Conservation (phyloP, 2,888 invertebrate species). For the Heteromurus nitidus region DNA sequence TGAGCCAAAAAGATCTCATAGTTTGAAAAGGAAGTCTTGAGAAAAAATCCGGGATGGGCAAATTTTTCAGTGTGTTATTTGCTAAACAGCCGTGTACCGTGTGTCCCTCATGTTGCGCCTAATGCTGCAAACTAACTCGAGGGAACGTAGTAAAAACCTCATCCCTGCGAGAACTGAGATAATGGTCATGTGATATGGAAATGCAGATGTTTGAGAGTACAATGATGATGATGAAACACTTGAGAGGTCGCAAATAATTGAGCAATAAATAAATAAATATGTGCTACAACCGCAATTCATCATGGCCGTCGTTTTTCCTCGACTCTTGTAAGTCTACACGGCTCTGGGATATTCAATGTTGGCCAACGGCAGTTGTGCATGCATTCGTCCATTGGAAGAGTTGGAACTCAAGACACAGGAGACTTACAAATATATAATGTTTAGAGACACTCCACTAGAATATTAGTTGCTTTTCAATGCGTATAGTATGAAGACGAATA, state of each 20-base stretch:
- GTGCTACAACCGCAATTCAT: slow-evolving; percentile 61
- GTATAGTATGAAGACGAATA: neutral
- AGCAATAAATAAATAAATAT: slow-evolving; percentile 68
- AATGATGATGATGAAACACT: slow-evolving; percentile 41
- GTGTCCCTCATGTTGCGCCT: neutral
- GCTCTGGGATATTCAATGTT: slow-evolving; percentile 15
- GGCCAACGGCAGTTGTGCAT: neutral
- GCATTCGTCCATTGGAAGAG: too few species aligned
- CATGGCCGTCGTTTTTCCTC: slow-evolving; percentile 34
- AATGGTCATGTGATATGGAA: neutral
- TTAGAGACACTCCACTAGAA: neutral
- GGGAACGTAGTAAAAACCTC: neutral
- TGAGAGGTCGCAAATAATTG: slow-evolving; percentile 65
- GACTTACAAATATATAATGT: too few species aligned
- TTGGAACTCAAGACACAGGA: too few species aligned
- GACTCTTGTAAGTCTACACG: slow-evolving; percentile 11
- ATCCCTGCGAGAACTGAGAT: slow-evolving; percentile 2
- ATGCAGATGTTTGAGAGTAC: slow-evolving; percentile 10
- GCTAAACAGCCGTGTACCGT: neutral
- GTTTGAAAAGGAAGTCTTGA: neutral
- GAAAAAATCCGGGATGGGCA: slow-evolving; percentile 44
- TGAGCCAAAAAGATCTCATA: slow-evolving; percentile 29
- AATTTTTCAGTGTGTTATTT: neutral
- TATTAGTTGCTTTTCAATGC: neutral
- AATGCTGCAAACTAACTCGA: neutral